Percentiles rank a stretch among this genome's conserved stretches.
phyloP scores from a whole-genome alignment of 1,140 invertebrate species.

The Cryptotermes secundus region DNA sequence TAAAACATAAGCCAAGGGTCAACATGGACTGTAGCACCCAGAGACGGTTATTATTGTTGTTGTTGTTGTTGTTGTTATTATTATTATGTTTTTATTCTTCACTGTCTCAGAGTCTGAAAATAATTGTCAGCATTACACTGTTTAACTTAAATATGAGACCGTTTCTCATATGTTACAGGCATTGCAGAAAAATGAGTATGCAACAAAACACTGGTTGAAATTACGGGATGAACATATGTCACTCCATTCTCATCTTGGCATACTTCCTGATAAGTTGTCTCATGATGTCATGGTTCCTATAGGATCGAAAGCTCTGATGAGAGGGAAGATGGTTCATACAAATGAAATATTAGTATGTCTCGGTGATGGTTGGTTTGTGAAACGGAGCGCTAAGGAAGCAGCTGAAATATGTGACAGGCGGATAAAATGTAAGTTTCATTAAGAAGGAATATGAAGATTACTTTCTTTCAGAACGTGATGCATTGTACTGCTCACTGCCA shows the following conservation, averaged over 20 bases:
- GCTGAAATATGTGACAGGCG: conserved; percentile 61
- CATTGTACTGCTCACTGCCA: too few relatives aligned
- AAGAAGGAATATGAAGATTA: neutral
- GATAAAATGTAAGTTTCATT: conserved; percentile 44
- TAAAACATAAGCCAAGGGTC: too few relatives aligned
- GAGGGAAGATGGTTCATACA: conserved; percentile 67
- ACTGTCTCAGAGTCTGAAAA: too few relatives aligned
- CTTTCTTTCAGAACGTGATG: too few relatives aligned
- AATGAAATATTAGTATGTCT: conserved; percentile 69
- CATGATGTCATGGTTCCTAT: conserved; percentile 62
- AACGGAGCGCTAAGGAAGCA: conserved; percentile 65
- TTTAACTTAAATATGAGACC: neutral
- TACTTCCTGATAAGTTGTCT: conserved; percentile 45
- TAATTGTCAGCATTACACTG: too few relatives aligned
- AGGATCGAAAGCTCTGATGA: conserved; percentile 64
- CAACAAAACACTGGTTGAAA: conserved; percentile 44
- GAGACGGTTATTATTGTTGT: too few relatives aligned
- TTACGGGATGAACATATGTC: conserved; percentile 47
- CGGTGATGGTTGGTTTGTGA: conserved; percentile 71
- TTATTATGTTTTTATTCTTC: too few relatives aligned
- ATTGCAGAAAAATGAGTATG: conserved; percentile 45
- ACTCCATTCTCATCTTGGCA: conserved; percentile 46
- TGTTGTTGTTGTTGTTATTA: too few relatives aligned
- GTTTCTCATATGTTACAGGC: conserved; percentile 40
- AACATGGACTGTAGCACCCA: too few relatives aligned